Base-by-base conservation (phyloP, 2,797 vertebrate genomes). In the Siniperca scherzeri region DNA sequence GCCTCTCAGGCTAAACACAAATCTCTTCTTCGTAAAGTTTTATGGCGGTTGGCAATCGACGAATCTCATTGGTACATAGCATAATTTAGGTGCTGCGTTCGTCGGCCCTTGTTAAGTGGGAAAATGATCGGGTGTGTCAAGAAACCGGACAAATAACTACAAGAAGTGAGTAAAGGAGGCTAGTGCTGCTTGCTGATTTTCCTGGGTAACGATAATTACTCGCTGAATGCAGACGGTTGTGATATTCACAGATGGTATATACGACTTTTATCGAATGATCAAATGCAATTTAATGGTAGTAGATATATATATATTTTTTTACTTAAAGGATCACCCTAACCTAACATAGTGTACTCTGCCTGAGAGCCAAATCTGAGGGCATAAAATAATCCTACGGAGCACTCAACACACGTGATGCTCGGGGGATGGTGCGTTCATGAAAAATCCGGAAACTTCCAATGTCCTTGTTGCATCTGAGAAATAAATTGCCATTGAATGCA, bases 1-100 rank as follows among this genome's bases (percentile, higher is more conserved):
- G 79, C 3, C 77, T 90, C 1, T n/a, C 87, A 93, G 93, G 88
- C 46, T 7, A n/a, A n/a, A 1, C 19, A 27, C 56, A 27, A 2
- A 0, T 70, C 27, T 27, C 27, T 27, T 27, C 27, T 27, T 27
- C 27, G 27, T 27, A 2, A 27, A 27, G 27, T 2, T 27, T 27
- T 27, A 2, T 27, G 27, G 27, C 27, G 27, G 27, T 27, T 27
- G 27, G 27, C 27, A 27, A 27, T 27, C 27, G 2, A 27, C 27
- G 27, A 27, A 27, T 27, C 7, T 14, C 7, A 55, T n/a, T 38
- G 38, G 56, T 13, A 1, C 12, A 5, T 21, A 0, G 17, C n/a
- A 7, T 0, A 27, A 27, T 27, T 27, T 27, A 7, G 19, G 27
- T 13, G 72, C 13, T 53, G 42, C 17, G 16, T 81, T 78, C 60